Conservation (phyloP, 2,797 vertebrate genomes). For the Nannoperca obscura region DNA sequence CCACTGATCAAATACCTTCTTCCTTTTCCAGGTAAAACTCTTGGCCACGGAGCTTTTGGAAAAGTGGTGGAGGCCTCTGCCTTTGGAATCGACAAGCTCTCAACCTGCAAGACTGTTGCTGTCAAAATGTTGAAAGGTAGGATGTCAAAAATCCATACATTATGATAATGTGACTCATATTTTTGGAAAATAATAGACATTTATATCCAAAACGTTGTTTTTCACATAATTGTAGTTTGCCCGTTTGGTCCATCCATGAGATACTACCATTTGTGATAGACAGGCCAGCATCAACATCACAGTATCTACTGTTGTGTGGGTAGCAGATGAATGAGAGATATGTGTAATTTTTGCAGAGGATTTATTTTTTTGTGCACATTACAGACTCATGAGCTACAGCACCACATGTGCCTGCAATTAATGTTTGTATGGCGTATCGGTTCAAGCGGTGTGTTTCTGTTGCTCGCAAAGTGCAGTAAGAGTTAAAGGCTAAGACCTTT, state of each 20-base stretch:
- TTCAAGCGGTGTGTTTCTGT: slow-evolving; percentile 56
- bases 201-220: neutral
- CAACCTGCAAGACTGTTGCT: slow-evolving; percentile 97
- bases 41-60: slow-evolving; percentile 96
- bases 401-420: slow-evolving; percentile 65
- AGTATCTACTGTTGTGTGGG: slow-evolving; percentile 17
- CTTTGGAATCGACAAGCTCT: slow-evolving; percentile 96
- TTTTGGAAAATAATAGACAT: neutral
- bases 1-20: slow-evolving; percentile 43
- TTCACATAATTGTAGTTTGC: neutral
- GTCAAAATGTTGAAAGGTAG: slow-evolving; percentile 99
- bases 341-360: slow-evolving; percentile 37
- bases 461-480: slow-evolving; percentile 49
- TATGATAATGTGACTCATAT: neutral
- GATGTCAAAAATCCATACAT: slow-evolving; percentile 2
- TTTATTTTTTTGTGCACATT: slow-evolving; percentile 44
- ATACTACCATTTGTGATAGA: slow-evolving; percentile 11
- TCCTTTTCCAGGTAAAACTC: slow-evolving; percentile 91
- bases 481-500: slow-evolving; percentile 57
- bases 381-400: slow-evolving; percentile 39
- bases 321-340: slow-evolving; percentile 51
- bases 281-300: slow-evolving; percentile 14
- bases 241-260: neutral
- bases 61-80: slow-evolving; percentile 96
- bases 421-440: slow-evolving; percentile 42